Conservation (phyloP, 2,113 vertebrate species). For the Leptosomus discolor region DNA sequence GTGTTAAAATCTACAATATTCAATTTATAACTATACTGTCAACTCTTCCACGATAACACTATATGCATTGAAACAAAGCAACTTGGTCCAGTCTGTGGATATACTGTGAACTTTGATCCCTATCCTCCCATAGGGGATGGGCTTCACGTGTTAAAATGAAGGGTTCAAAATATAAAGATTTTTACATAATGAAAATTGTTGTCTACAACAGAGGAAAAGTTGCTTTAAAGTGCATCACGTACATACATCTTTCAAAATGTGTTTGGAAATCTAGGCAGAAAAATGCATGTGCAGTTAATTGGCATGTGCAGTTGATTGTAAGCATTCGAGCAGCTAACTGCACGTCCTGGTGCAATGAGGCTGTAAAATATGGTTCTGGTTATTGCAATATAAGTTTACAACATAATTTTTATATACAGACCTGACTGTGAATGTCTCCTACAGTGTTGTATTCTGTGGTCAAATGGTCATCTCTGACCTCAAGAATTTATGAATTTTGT, state of each 20-base stretch:
- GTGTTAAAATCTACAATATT: neutral
- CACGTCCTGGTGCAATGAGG: accelerated
- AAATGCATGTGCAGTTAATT: neutral
- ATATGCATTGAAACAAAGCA: neutral
- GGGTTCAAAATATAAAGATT: neutral
- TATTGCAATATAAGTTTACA: neutral
- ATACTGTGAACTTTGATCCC: neutral
- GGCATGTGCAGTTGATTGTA: neutral
- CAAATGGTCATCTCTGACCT: neutral
- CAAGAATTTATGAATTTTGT: neutral
- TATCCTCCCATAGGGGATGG: neutral
- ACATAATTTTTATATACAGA: neutral
- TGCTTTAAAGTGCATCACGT: neutral
- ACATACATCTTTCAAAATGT: neutral
- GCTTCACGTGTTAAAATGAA: neutral
- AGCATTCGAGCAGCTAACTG: neutral
- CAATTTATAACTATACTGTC: neutral
- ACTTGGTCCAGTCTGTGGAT: neutral
- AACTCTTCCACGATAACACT: neutral
- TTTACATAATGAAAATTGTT: neutral
- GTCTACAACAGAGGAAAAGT: neutral
- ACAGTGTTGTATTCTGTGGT: neutral
- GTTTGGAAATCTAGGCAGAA: neutral
- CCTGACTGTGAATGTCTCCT: neutral
- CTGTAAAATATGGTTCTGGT: neutral